Conservation (phyloP, 2,888 invertebrate genomes). For the Leptopilina drosophilae region DNA sequence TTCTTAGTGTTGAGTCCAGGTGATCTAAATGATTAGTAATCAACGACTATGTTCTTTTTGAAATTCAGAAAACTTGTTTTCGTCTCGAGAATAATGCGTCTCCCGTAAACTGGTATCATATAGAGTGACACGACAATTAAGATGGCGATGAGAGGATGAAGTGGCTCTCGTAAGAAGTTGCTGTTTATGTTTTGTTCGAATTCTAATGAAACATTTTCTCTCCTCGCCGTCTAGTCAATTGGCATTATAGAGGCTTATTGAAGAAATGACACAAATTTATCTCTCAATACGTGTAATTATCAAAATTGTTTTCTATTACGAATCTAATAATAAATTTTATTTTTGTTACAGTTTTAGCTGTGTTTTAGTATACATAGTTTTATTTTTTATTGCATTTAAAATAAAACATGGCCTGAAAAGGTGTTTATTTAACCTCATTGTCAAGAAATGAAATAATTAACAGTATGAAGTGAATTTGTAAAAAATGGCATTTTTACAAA, state of each 20-base stretch:
- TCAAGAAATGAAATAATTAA: too few relatives aligned
- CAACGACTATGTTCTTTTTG: background rate
- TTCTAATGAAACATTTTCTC: constrained; percentile 44
- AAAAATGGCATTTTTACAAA: too few relatives aligned
- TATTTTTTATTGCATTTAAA: too few relatives aligned
- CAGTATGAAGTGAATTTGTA: too few relatives aligned
- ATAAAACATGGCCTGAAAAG: too few relatives aligned
- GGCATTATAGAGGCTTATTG: constrained; percentile 47
- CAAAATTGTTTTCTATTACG: too few relatives aligned
- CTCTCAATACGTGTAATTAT: too few relatives aligned
- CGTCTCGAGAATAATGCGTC: background rate
- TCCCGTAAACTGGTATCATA: background rate
- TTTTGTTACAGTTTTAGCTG: too few relatives aligned
- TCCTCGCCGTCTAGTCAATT: constrained; percentile 26
- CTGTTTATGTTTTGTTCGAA: constrained; percentile 24
- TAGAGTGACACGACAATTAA: constrained; percentile 7
- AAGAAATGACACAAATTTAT: constrained; percentile 46
- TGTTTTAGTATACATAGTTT: too few relatives aligned
- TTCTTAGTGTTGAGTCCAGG: constrained; percentile 10
- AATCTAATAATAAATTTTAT: too few relatives aligned
- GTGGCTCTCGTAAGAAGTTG: constrained; percentile 2
- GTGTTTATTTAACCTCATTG: too few relatives aligned
- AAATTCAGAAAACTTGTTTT: constrained; percentile 23
- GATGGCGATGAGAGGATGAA: constrained; percentile 15
- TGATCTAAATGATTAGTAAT: constrained; percentile 17